These are phyloP conservation scores for chimpanzee (Pan troglodytes) DNA, from an alignment of 2,113 vertebrate species.

Conservation along the genomic window NHGRI_mPanTro3-v2.1_pri NC_072404.2:151962501-151963000, in stretches of 20 bases:
- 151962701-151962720: neutral
- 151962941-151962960: conserved; percentile 13
- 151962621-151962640: neutral
- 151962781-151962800: neutral
- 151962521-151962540: neutral
- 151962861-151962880: conserved; percentile 28
- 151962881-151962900: neutral
- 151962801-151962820: neutral
- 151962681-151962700: neutral
- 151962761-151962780: neutral
- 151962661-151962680: neutral
- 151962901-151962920: neutral
- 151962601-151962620: neutral
- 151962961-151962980: neutral
- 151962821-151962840: neutral
- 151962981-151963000: neutral
- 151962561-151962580: neutral
- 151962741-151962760: neutral
- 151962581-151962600: neutral
- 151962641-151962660: neutral
- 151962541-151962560: neutral
- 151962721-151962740: neutral
- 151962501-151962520: neutral
- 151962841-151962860: neutral
- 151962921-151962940: neutral